These are phyloP conservation scores for Anthopleura xanthogrammica DNA, from an alignment of 92 coral and sea anemone genomes.

Conservation along the genomic window DNA sequence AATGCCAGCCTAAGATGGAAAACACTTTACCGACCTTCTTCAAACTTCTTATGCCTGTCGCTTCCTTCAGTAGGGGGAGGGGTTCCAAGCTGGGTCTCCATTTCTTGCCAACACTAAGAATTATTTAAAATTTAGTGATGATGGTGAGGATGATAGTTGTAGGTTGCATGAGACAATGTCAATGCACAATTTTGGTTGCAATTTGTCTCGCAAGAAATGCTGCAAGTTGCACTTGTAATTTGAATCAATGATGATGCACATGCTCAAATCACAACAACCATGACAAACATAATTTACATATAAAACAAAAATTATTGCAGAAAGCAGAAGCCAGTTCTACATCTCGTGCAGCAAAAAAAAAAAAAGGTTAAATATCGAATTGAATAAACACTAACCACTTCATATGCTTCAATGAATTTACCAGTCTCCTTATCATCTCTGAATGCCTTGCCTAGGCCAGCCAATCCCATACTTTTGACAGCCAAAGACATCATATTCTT, in stretches of 20 bases:
- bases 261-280: too few species aligned
- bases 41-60: conserved; percentile 70
- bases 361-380: too few species aligned
- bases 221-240: too few species aligned
- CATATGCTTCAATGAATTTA: conserved; percentile 52
- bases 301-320: too few species aligned
- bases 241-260: too few species aligned
- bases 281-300: too few species aligned
- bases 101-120: conserved; percentile 75
- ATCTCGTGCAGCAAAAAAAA: too few species aligned
- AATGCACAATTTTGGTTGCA: too few species aligned
- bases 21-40: conserved; percentile 44
- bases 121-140: background rate
- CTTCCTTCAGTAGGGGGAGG: conserved; percentile 79
- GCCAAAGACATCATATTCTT: conserved; percentile 65
- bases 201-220: too few species aligned
- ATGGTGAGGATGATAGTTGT: too few species aligned
- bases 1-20: background rate
- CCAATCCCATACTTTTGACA: conserved; percentile 53
- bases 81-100: conserved; percentile 68
- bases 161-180: too few species aligned
- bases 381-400: conserved; percentile 56
- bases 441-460: conserved; percentile 68
- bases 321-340: too few species aligned
- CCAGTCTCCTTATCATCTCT: conserved; percentile 47